phyloP scores from a whole-genome alignment of 2,113 vertebrate genomes.

The Microtus richardsoni region DNA sequence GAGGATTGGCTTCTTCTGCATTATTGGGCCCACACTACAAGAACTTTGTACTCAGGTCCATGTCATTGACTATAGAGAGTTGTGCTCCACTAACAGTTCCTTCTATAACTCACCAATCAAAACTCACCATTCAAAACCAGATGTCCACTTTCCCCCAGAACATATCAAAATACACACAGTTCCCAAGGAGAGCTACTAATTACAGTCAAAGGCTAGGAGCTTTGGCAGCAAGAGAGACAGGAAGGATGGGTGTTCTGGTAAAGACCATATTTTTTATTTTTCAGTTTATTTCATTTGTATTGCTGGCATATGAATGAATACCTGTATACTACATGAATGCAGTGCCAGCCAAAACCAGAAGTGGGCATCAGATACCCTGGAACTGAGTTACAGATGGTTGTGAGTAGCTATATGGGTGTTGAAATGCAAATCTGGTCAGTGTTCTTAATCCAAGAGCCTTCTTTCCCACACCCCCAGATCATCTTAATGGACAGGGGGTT shows the following conservation, averaged over 20 bases:
- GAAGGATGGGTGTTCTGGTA: not conserved
- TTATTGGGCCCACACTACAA: not conserved
- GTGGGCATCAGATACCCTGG: not conserved
- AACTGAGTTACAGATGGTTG: not conserved
- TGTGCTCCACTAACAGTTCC: not conserved
- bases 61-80: not conserved
- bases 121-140: not conserved
- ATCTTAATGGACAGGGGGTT: not conserved
- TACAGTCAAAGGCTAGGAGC: not conserved
- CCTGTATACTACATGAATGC: not conserved
- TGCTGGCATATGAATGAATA: not conserved
- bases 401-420: not conserved
- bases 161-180: not conserved
- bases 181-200: not conserved
- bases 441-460: not conserved
- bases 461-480: too few relatives aligned
- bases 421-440: not conserved
- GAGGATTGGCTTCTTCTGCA: not conserved
- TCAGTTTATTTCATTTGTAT: not conserved
- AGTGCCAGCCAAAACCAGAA: not conserved
- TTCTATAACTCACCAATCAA: not conserved
- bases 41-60: not conserved
- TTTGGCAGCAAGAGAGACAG: not conserved
- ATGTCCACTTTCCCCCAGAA: not conserved
- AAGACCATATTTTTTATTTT: not conserved